Evolutionary conservation across 2,888 invertebrate species (phyloP).

Genomic region (Caradrina kadenii): DNA sequence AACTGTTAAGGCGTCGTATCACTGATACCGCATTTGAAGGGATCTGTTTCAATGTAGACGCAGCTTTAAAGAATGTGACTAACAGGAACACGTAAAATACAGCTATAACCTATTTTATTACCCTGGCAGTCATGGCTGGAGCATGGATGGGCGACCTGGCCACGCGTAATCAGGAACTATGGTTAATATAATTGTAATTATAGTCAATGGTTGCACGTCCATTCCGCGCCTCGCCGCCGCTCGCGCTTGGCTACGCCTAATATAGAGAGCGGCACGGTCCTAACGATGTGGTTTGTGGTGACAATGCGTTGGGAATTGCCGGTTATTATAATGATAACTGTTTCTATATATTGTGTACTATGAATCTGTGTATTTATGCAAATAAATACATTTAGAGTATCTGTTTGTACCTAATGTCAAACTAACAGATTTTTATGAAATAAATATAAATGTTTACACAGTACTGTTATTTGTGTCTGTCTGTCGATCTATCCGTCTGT

Average conservation of each 20-base stretch:
- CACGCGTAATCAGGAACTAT: neutral
- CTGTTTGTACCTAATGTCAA: too few species aligned
- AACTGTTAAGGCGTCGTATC: neutral
- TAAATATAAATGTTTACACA: too few species aligned
- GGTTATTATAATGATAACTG: neutral
- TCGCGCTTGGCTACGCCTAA: constrained; percentile 20
- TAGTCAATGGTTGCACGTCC: constrained; percentile 4
- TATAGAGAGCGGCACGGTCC: constrained; percentile 32
- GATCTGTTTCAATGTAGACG: constrained; percentile 8
- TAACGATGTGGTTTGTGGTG: constrained; percentile 49
- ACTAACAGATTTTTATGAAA: too few species aligned
- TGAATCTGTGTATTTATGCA: too few species aligned
- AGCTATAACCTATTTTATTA: too few species aligned
- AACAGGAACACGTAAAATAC: constrained; percentile 5
- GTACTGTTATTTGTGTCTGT: too few species aligned
- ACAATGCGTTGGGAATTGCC: constrained; percentile 6
- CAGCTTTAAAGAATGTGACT: neutral
- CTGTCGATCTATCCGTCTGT: too few species aligned
- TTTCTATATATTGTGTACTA: too few species aligned
- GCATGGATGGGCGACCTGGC: too few species aligned
- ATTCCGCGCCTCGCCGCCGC: neutral
- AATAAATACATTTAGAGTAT: too few species aligned
- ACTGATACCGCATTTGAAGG: constrained; percentile 7
- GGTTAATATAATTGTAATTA: constrained; percentile 14
- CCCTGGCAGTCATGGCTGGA: too few species aligned